phyloP scores from a whole-genome alignment of 1,140 invertebrate genomes.

The Triops longicaudatus region DNA sequence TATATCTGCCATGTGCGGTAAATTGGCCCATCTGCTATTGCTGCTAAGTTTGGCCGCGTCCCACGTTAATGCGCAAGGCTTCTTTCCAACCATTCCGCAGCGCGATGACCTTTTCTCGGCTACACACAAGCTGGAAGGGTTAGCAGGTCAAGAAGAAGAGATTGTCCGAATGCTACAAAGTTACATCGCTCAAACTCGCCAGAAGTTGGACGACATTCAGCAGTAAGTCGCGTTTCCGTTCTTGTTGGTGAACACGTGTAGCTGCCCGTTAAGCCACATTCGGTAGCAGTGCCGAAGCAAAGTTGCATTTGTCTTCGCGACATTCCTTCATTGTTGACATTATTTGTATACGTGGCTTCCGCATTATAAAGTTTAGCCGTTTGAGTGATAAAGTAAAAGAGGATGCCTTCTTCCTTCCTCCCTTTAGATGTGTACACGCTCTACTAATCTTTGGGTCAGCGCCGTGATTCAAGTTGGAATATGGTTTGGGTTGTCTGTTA shows the following conservation, averaged over 20 bases:
- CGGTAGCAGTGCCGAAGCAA: neutral
- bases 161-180: conserved; percentile 25
- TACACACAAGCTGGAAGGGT: conserved; percentile 21
- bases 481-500: neutral
- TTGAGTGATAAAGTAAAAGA: neutral
- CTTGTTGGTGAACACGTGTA: neutral
- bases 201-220: conserved; percentile 19
- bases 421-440: too few relatives aligned
- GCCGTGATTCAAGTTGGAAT: neutral
- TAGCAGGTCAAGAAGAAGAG: conserved; percentile 22
- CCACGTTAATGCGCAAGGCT: neutral
- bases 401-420: too few relatives aligned
- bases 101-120: conserved; percentile 25
- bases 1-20: neutral
- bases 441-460: too few relatives aligned
- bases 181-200: conserved; percentile 18
- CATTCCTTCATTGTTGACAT: neutral
- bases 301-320: neutral
- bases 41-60: neutral
- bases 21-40: neutral
- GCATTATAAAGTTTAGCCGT: neutral
- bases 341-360: too few relatives aligned
- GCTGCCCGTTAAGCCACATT: neutral
- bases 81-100: neutral
- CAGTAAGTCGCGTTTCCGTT: conserved; percentile 12